phyloP scores from a whole-genome alignment of 2,113 vertebrate species.

The Thamnophis sirtalis region DNA sequence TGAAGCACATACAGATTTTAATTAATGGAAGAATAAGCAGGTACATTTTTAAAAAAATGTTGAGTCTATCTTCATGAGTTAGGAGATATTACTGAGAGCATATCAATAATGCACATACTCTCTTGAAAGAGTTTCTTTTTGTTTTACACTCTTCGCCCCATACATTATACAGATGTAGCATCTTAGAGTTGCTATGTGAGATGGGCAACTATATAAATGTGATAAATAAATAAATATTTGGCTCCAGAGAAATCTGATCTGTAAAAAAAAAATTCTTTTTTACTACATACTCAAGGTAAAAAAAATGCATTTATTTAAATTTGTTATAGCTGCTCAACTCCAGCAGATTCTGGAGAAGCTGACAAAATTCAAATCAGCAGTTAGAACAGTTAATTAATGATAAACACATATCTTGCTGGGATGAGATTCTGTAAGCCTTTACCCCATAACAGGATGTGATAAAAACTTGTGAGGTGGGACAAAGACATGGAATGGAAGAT shows the following conservation, averaged over 20 bases:
- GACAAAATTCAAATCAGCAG: not conserved
- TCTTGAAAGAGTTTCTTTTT: constrained; percentile 54
- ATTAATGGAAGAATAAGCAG: constrained; percentile 56
- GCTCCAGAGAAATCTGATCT: constrained; percentile 49
- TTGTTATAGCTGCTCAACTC: not conserved
- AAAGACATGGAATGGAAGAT: not conserved
- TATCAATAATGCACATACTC: constrained; percentile 42
- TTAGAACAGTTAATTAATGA: constrained; percentile 35
- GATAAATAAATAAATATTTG: not conserved
- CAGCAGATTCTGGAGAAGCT: not conserved
- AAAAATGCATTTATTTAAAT: not conserved
- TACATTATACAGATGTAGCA: constrained; percentile 53
- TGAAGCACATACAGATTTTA: constrained; percentile 48
- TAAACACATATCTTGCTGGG: constrained; percentile 52
- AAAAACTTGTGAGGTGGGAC: not conserved
- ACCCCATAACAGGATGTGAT: not conserved
- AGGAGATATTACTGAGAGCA: constrained; percentile 51
- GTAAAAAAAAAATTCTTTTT: too few species aligned
- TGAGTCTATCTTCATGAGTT: constrained; percentile 47
- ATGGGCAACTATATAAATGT: not conserved
- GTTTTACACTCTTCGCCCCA: constrained; percentile 46
- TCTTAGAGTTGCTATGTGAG: constrained; percentile 10
- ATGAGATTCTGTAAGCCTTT: not conserved
- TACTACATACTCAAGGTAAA: constrained; percentile 31
- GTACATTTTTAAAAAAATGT: constrained; percentile 12